A percentile compares a stretch with the other conserved stretches of the same genome.
Conservation (phyloP, 2,888 invertebrate species). For the Drosophila niveifrons region DNA sequence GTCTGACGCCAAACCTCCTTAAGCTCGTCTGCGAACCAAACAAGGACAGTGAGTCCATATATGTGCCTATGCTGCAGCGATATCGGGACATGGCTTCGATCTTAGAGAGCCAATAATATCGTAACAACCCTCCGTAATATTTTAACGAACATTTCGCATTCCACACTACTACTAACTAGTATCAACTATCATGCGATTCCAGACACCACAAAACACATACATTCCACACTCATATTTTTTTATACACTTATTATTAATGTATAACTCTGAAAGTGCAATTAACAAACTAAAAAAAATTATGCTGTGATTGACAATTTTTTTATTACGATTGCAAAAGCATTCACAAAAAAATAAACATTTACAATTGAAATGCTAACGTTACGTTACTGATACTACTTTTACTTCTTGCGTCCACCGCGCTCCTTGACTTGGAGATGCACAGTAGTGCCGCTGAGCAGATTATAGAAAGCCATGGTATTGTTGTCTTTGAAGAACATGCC, state of each 20-base stretch:
- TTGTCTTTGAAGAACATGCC: slow-evolving; percentile 99
- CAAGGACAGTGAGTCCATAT: slow-evolving; percentile 90
- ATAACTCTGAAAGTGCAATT: slow-evolving; percentile 75
- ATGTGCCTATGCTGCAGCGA: slow-evolving; percentile 90
- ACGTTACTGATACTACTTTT: slow-evolving; percentile 78
- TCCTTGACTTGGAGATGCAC: slow-evolving; percentile 97
- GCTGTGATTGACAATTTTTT: slow-evolving; percentile 70
- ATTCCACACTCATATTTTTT: slow-evolving; percentile 51
- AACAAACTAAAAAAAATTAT: slow-evolving; percentile 48
- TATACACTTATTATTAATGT: slow-evolving; percentile 22
- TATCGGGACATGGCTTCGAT: slow-evolving; percentile 87
- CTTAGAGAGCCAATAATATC: slow-evolving; percentile 54
- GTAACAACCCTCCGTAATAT: slow-evolving; percentile 9
- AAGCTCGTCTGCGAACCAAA: slow-evolving; percentile 90
- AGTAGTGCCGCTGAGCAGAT: slow-evolving; percentile 93
- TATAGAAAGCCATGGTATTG: slow-evolving; percentile 97
- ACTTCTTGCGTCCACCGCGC: slow-evolving; percentile 98
- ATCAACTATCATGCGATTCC: slow-evolving; percentile 18
- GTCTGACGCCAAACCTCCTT: slow-evolving; percentile 84
- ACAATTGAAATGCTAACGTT: slow-evolving; percentile 34
- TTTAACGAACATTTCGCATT: slow-evolving; percentile 29
- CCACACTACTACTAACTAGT: slow-evolving; percentile 3
- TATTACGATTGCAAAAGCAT: slow-evolving; percentile 68
- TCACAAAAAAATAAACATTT: slow-evolving; percentile 59
- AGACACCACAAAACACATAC: slow-evolving; percentile 1